Conservation (phyloP, 2,797 vertebrate genomes). For the Aselliscus stoliczkanus region DNA sequence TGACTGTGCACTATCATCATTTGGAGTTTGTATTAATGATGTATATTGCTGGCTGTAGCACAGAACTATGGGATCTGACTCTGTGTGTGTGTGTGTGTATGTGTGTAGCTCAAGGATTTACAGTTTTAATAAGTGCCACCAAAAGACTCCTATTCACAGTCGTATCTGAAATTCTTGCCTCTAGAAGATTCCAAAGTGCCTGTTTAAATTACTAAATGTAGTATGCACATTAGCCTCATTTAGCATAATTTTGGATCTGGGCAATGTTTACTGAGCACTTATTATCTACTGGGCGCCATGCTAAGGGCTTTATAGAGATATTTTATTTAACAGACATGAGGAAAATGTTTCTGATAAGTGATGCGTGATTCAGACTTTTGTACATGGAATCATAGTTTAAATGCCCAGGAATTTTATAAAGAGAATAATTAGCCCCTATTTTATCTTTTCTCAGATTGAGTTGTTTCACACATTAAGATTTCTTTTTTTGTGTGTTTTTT, state of each 20-base stretch:
- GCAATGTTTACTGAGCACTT: not conserved
- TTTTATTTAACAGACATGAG: not conserved
- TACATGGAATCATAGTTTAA: not conserved
- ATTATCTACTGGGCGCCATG: not conserved
- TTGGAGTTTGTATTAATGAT: not conserved
- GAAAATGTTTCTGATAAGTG: constrained; percentile 15
- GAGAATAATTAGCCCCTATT: not conserved
- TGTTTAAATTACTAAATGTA: not conserved
- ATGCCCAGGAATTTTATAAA: not conserved
- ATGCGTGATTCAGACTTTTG: not conserved
- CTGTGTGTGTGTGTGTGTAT: too few species aligned
- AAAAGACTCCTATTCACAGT: not conserved
- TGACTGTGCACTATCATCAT: not conserved
- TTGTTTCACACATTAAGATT: not conserved
- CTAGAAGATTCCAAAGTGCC: not conserved
- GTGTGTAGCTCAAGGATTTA: not conserved
- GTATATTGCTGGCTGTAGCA: not conserved
- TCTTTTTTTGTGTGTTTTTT: too few species aligned
- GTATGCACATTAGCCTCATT: not conserved
- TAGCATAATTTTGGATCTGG: not conserved
- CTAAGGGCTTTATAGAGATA: not conserved
- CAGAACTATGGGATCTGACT: not conserved
- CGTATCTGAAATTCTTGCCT: not conserved
- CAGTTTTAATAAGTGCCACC: not conserved
- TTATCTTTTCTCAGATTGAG: not conserved